A percentile compares a stretch with the other conserved stretches of the same genome.
These are phyloP conservation scores for Saccostrea glomerata DNA, from an alignment of 1,140 invertebrate genomes.

Conservation along the genomic window DNA sequence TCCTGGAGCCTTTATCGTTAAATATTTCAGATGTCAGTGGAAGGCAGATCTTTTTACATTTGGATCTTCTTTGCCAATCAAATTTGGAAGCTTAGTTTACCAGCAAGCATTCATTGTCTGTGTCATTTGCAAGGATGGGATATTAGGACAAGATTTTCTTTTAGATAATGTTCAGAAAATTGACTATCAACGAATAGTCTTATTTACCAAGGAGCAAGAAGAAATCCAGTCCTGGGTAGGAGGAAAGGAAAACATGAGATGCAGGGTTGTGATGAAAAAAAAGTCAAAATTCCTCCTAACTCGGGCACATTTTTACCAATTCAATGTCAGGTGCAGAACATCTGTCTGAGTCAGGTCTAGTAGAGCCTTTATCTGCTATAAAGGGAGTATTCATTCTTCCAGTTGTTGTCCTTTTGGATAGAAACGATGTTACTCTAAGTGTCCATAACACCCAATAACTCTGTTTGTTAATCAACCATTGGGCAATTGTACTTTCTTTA, in stretches of 20 bases:
- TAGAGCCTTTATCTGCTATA: neutral
- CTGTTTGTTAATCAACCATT: neutral
- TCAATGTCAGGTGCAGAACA: neutral
- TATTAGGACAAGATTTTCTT: slow-evolving; percentile 48
- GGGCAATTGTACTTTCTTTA: neutral
- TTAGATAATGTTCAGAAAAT: neutral
- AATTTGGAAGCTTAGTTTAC: neutral
- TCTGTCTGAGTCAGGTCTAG: neutral
- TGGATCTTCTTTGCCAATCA: neutral
- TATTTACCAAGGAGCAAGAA: neutral
- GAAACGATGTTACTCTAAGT: neutral
- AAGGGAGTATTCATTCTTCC: neutral
- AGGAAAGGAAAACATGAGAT: neutral
- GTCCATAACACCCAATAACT: neutral
- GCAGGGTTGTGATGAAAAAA: neutral
- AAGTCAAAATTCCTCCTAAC: neutral
- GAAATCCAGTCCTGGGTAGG: slow-evolving; percentile 44
- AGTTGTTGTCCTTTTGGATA: neutral
- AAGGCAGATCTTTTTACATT: neutral
- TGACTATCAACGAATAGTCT: neutral
- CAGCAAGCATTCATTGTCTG: slow-evolving; percentile 40
- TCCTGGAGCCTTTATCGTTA: neutral
- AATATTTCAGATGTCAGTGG: slow-evolving; percentile 33
- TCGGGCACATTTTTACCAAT: neutral
- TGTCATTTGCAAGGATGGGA: slow-evolving; percentile 37